Evolutionary conservation across 2,888 invertebrate genomes (phyloP).

Genomic region (Hypercompe scribonia): DNA sequence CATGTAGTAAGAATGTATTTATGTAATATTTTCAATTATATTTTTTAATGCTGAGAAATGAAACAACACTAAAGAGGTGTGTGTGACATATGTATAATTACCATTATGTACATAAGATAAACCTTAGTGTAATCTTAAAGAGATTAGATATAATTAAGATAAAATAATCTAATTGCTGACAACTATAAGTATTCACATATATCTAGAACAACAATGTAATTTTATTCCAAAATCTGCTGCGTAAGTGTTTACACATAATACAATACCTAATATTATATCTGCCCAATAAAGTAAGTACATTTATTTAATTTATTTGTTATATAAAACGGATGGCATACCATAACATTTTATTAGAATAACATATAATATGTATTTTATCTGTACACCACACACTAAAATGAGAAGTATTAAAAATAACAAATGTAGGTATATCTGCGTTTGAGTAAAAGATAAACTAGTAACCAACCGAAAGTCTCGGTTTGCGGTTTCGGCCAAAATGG

Average conservation of each 20-base stretch:
- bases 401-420: background rate
- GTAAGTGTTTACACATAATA: background rate
- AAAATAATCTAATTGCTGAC: background rate
- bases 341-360: background rate
- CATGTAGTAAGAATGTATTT: background rate
- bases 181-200: background rate
- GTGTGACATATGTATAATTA: background rate
- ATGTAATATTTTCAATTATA: background rate
- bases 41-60: background rate
- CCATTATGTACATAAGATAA: too few relatives aligned
- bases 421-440: background rate
- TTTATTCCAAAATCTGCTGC: background rate
- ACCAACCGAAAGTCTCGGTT: too few relatives aligned
- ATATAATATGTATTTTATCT: background rate
- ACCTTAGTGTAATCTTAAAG: background rate
- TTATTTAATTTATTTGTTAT: background rate
- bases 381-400: background rate
- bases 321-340: background rate
- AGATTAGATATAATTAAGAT: conserved; percentile 3
- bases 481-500: too few relatives aligned
- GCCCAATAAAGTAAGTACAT: background rate
- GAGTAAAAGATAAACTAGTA: too few relatives aligned
- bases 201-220: background rate
- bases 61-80: background rate
- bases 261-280: background rate